Base-by-base conservation (phyloP, 2,888 invertebrate species). In the Ceratothoa steindachneri region DNA sequence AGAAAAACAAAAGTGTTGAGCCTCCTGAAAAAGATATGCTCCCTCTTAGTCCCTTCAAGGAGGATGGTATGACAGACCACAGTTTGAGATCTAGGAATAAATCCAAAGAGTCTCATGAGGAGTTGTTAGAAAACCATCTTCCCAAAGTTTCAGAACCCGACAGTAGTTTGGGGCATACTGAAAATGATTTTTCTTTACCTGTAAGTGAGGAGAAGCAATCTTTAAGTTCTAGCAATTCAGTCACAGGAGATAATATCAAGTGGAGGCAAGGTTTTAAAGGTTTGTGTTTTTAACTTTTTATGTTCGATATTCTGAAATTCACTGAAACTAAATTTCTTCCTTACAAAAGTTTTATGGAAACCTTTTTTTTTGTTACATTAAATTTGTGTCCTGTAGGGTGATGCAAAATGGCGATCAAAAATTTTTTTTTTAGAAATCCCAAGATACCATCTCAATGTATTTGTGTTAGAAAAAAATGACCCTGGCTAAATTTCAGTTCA, bases 41-140 rank as follows among this genome's bases (percentile, higher is more conserved):
- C 24, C 24, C 60, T 24, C 27, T 60, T n/a, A 60, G 60, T 60
- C 60, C 60, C 1, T 1, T 60, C 24, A 12, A 60, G 24, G 60
- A 60, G n/a, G 66, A 67, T 19, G 77, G 73, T n/a, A 53, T 73
- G n/a, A 75, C 73, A 19, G 67, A 71, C 24, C 77, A 77, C 52
- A 77, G 74, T 52, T 60, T 77, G 28, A 67, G 77, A 19, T 77
- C 77, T n/a, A 66, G 75, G 24, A 75, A 73, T 64, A 73, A 69
- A 51, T 28, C 77, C 5, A 72, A 67, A 41, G 74, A 77, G 19
- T 51, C 52, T 15, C 24, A 52, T 27, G 52, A 41, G 15, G 41
- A 41, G 41, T 15, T 15, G 15, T 41, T 41, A 41, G 7, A 41
- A 15, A 41, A 41, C 15, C 41, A 9, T 41, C 7, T 41, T 15